Evolutionary conservation across 2,888 invertebrate genomes (phyloP).

Genomic region (Onthophagus sagittarius): DNA sequence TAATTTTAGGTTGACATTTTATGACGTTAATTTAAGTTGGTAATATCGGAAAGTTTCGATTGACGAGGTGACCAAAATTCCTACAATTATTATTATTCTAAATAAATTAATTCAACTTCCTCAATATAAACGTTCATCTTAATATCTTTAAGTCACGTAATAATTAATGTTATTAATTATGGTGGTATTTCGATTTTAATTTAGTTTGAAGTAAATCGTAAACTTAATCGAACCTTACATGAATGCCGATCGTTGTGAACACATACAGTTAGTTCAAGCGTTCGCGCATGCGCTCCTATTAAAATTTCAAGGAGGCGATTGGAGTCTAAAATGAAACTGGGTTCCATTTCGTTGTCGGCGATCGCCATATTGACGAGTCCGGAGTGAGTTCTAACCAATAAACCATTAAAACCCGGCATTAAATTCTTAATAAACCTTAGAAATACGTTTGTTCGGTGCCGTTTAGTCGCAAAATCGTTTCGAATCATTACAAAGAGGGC

Average conservation of each 20-base stretch:
- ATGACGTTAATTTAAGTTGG: no score
- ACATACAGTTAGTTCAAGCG: not conserved
- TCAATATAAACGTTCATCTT: no score
- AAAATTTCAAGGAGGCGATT: slow-evolving; percentile 22
- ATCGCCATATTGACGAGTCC: slow-evolving; percentile 43
- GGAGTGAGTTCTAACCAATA: not conserved
- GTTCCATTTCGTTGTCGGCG: slow-evolving; percentile 29
- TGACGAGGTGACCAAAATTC: no score
- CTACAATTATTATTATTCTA: no score
- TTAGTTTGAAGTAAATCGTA: no score
- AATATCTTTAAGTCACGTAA: no score
- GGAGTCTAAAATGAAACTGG: slow-evolving; percentile 24
- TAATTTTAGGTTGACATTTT: not conserved
- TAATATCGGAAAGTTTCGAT: no score
- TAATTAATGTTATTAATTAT: no score
- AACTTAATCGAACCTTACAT: not conserved
- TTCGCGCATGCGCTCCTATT: slow-evolving; percentile 4
- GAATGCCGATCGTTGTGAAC: not conserved
- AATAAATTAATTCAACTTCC: no score
- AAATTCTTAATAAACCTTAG: not conserved
- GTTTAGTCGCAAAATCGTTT: not conserved
- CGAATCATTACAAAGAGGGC: slow-evolving; percentile 24
- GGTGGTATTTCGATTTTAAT: no score
- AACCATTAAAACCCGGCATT: not conserved
- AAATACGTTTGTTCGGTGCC: slow-evolving; percentile 9